These are phyloP conservation scores for Apomyelois bistriatella DNA, from an alignment of 2,888 invertebrate species.

Conservation along the genomic window DNA sequence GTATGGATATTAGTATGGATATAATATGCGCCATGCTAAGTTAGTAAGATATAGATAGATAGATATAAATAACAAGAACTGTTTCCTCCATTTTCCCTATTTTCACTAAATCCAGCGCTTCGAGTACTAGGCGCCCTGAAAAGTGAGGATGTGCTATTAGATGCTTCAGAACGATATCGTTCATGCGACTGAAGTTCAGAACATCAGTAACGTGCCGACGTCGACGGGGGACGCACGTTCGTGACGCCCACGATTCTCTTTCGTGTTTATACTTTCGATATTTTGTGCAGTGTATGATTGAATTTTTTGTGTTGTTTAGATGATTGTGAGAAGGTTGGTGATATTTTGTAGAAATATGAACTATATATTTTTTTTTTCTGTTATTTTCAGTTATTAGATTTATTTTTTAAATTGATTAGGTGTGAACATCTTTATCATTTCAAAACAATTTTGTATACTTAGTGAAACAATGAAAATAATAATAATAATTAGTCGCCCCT, in stretches of 20 bases:
- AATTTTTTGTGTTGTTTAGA: constrained; percentile 26
- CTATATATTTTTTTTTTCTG: not conserved
- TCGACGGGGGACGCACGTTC: constrained; percentile 50
- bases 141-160: constrained; percentile 42
- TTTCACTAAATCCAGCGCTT: constrained; percentile 33
- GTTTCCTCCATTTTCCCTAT: constrained; percentile 14
- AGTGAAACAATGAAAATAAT: too few relatives aligned
- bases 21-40: too few relatives aligned
- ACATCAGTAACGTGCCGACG: constrained; percentile 63
- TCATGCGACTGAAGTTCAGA: constrained; percentile 46
- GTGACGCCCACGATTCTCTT: constrained; percentile 28
- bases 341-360: not conserved
- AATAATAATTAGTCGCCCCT: too few relatives aligned
- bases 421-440: too few relatives aligned
- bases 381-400: not conserved
- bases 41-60: too few relatives aligned
- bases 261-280: constrained; percentile 21
- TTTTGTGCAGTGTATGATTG: constrained; percentile 6
- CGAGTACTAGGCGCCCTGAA: constrained; percentile 53
- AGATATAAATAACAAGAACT: not conserved
- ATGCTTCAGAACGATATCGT: constrained; percentile 47
- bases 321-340: constrained; percentile 36
- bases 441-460: too few relatives aligned
- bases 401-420: not conserved
- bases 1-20: too few relatives aligned